Conservation (phyloP, 2,113 vertebrate genomes). For the Oplegnathus fasciatus region DNA sequence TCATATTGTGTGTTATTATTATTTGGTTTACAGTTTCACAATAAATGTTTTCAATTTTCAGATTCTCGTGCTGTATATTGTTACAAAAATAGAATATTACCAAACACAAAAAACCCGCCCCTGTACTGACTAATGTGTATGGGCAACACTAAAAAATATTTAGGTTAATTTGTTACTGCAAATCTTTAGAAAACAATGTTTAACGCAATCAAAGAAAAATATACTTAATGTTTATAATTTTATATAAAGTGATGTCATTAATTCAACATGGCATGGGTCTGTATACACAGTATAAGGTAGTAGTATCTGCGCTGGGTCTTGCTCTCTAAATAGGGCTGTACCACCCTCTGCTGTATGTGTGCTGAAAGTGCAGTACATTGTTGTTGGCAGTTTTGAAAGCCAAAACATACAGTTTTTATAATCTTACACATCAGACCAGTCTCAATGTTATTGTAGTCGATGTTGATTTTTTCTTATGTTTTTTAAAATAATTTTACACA, state of each 20-base stretch:
- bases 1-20: background rate
- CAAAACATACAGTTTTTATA: no score
- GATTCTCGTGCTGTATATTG: background rate
- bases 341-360: constrained; percentile 61
- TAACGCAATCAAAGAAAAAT: background rate
- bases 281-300: background rate
- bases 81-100: background rate
- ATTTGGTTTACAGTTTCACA: background rate
- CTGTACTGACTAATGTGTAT: background rate
- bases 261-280: background rate
- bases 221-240: background rate
- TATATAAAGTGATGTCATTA: background rate
- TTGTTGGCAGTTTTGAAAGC: background rate
- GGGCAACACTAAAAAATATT: background rate
- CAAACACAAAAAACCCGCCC: background rate
- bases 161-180: background rate
- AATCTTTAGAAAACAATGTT: background rate
- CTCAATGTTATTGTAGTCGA: background rate
- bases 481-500: background rate
- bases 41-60: background rate
- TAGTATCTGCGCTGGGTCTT: background rate
- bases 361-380: constrained; percentile 12
- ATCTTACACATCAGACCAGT: background rate
- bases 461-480: background rate
- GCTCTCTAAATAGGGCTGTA: constrained; percentile 1